These are phyloP conservation scores for Halyomorpha halys DNA, from an alignment of 1,140 invertebrate species.

Conservation along the genomic window DNA sequence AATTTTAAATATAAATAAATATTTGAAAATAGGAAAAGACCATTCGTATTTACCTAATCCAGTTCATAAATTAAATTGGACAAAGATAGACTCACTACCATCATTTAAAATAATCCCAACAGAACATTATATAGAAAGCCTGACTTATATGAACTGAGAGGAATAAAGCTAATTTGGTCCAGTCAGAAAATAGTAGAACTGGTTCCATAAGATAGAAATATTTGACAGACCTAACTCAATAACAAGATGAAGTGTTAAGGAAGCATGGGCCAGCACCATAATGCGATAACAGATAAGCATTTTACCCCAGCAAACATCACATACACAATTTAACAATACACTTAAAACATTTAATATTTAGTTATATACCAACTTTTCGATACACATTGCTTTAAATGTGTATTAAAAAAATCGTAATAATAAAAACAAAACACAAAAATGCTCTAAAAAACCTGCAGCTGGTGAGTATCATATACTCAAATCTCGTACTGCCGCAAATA, in stretches of 20 bases:
- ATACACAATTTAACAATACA: constrained; percentile 4
- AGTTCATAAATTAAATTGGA: too few relatives aligned
- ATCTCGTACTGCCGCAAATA: background rate
- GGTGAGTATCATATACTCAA: constrained; percentile 10
- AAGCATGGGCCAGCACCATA: constrained; percentile 4
- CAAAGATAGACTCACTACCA: too few relatives aligned
- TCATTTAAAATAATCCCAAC: too few relatives aligned
- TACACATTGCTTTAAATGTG: background rate
- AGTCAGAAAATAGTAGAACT: too few relatives aligned
- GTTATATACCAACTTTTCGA: background rate
- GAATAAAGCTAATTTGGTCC: too few relatives aligned
- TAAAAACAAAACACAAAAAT: constrained; percentile 11
- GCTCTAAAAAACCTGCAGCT: constrained; percentile 15
- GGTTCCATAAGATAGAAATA: too few relatives aligned
- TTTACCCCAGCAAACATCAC: constrained; percentile 6
- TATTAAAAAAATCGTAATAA: background rate
- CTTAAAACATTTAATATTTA: constrained; percentile 6
- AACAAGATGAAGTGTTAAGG: background rate
- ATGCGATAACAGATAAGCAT: background rate
- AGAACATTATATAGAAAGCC: too few relatives aligned
- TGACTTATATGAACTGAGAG: too few relatives aligned
- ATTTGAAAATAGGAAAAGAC: too few relatives aligned
- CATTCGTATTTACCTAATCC: too few relatives aligned
- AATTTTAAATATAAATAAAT: too few relatives aligned
- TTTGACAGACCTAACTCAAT: too few relatives aligned